Base-by-base conservation (phyloP, 2,113 vertebrate species). In the Nanorana parkeri region DNA sequence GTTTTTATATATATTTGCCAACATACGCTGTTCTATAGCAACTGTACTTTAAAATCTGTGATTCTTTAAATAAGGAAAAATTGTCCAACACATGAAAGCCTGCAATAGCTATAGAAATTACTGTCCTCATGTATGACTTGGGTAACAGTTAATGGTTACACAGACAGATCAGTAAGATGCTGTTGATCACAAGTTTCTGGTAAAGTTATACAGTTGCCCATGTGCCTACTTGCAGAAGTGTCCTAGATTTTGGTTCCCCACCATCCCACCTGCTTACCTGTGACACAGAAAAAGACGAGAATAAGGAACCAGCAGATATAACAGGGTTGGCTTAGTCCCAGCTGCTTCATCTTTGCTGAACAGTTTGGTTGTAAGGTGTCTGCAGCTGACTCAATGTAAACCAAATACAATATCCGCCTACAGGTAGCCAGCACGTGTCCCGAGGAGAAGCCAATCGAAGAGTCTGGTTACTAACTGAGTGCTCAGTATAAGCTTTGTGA, bases 321-420 rank as follows among this genome's bases (percentile, higher is more conserved):
- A 23, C 65, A 17, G 52, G 41, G 5, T 20, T 4, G 7, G 4
- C 10, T n/a, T 16, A 60, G 17, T 61, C 26, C 64, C 7, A 6
- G 78, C 16, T 47, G 52, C 78, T 69, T 80, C 78, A 80, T 80
- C 29, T 60, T 61, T 80, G 55, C 78, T 69, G 32, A 52, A 10
- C 16, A 15, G 21, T 20, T 66, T 79, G 29, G 64, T 54, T 58
- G n/a, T 17, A 19, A 71, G 66, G 20, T 26, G 21, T 64, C 16
- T 61, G 29, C 78, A 80, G 66, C 66, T 69, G 78, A 60, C 29
- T 58, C 65, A 7, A 32, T 68, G 65, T 68, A 79, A 32, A 24
- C n/a, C 51, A 41, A 26, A 21, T 56, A 56, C 29, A 51, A 24
- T 24, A 36, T 61, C 78, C 66, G 41, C 55, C 78, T 69, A 20